Evolutionary conservation across 2,888 invertebrate genomes (phyloP), one percentile per base, ranked within the genome.

Genomic region (Ectobius pallidus): DNA sequence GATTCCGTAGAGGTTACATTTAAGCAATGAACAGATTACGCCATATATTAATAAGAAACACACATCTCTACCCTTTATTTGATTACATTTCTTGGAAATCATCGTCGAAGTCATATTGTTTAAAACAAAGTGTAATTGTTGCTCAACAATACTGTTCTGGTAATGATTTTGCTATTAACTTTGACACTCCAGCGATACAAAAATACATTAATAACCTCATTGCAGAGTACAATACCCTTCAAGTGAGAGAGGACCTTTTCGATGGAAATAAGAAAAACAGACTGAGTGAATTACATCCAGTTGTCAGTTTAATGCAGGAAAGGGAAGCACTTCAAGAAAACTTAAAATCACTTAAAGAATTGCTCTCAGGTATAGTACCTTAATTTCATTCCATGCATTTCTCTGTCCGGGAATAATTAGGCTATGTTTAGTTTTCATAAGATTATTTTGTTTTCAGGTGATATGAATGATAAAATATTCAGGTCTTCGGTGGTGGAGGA

Each of bases 401-500:
- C 14, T 46, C 58, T 20, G 73, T 75, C 27, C 62, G 3, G 32
- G 49, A 44, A 30, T 32, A 11, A 4, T 71, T 67, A 55, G 55
- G 46, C 70, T 7, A 61, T 27, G 22, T 1, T 44, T 49, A 3
- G 2, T 52, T 55, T 16, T 39, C 16, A 16, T 20, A 7, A 14
- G 27, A 20, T 16, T 44, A 3, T 42, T 63, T 22, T 22, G 14
- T 14, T 58, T 69, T 30, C 20, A 74, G 73, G 46, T 42, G 72
- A 69, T 3, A 69, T 67, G 1, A 83, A 84, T 49, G 88, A 92
- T 70, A 85, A 86, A 70, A 92, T 92, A 77, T 88, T 94, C 82
- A 86, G 86, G 71, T 83, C 87, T 73, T 84, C 93, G 77, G 90
- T 90, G 7, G 86, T 87, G 77, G 91, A 92, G 79, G 94, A 94